phyloP scores from a whole-genome alignment of 2,113 vertebrate genomes.

The Malurus cyaneus region DNA sequence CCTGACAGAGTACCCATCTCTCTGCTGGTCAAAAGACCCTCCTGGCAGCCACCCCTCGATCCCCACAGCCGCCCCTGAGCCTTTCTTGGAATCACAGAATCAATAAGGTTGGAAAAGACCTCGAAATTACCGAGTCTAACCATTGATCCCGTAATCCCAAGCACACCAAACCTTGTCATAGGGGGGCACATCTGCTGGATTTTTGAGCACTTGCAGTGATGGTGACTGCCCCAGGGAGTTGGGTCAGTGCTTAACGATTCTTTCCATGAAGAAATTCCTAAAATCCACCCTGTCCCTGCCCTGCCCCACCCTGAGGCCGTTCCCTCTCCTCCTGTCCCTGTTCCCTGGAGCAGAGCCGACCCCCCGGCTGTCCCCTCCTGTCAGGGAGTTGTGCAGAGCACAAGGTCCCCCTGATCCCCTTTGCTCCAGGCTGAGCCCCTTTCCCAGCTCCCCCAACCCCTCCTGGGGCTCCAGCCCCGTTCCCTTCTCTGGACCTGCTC shows the following conservation, averaged over 20 bases:
- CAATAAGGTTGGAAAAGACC: rapidly evolving
- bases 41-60: no score
- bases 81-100: not conserved
- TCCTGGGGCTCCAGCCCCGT: not conserved
- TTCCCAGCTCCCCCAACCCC: not conserved
- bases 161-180: rapidly evolving
- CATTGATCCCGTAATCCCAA: no score
- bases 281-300: rapidly evolving
- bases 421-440: not conserved
- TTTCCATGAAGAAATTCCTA: not conserved
- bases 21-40: not conserved
- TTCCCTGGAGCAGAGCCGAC: not conserved
- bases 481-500: not conserved
- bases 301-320: not conserved
- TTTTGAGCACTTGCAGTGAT: not conserved
- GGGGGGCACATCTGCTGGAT: not conserved
- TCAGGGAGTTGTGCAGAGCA: not conserved
- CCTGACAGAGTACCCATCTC: not conserved
- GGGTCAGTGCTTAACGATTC: not conserved
- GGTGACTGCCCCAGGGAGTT: not conserved
- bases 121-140: no score
- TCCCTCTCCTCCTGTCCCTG: not conserved
- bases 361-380: not conserved
- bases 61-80: rapidly evolving
- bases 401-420: not conserved